These are phyloP conservation scores for Sminthurinus aureus DNA, from an alignment of 2,888 invertebrate genomes.

Conservation along the genomic window DNA sequence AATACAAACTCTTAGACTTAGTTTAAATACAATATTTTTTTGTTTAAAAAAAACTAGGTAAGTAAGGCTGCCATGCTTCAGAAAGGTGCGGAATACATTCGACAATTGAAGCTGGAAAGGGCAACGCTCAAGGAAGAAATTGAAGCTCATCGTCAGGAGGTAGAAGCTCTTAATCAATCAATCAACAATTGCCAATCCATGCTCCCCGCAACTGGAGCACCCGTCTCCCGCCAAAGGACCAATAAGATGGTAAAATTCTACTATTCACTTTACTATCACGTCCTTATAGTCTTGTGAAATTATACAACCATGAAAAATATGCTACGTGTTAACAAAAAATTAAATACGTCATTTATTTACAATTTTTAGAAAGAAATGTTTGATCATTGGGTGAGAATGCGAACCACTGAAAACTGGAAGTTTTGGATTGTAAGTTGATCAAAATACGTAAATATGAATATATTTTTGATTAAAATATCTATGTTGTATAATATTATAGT, in stretches of 20 bases:
- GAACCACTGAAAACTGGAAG: constrained; percentile 94
- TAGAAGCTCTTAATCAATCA: constrained; percentile 87
- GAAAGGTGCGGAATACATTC: constrained; percentile 95
- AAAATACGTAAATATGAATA: background rate
- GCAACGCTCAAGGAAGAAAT: constrained; percentile 89
- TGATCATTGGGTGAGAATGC: constrained; percentile 84
- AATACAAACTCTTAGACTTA: no score
- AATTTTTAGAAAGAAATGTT: constrained; percentile 78
- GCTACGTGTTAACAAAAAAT: no score
- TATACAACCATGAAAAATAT: no score
- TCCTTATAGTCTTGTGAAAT: no score
- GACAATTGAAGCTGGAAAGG: constrained; percentile 84
- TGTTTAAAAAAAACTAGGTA: constrained; percentile 66
- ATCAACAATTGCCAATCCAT: constrained; percentile 94
- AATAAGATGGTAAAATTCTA: constrained; percentile 72
- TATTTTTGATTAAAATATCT: background rate
- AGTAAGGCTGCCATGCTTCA: constrained; percentile 97
- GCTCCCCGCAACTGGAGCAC: constrained; percentile 94
- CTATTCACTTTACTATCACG: no score
- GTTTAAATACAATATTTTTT: background rate
- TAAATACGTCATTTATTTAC: no score
- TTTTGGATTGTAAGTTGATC: constrained; percentile 88
- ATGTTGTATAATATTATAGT: background rate
- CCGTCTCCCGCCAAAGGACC: constrained; percentile 86
- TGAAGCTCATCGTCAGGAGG: constrained; percentile 84